Evolutionary conservation across 1,140 invertebrate species (phyloP), one percentile per base, ranked within the genome.

Genomic region (Aleiodes sp.): DNA sequence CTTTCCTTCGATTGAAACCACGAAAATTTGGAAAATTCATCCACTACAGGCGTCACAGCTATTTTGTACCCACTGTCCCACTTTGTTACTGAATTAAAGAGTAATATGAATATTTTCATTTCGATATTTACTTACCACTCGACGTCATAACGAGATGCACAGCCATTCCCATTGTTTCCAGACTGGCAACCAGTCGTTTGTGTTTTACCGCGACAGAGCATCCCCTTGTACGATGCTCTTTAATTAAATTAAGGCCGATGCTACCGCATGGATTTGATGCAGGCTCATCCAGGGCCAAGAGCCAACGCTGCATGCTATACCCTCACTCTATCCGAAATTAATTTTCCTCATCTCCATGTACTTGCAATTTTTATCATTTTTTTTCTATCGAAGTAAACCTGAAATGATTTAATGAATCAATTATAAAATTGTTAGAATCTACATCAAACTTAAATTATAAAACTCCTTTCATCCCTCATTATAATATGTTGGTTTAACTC

Each of bases 251-350:
- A 24, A 39, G 14, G 9, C 21, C 37, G 39, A 63, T 64, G 26
- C 64, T 39, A 65, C 70, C 71, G 72, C 80, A 80, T 74, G 70
- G 73, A 65, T 76, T 66, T 59, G 77, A 80, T 73, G 77, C 71
- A 66, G 75, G 74, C 70, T 81, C 79, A 73, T 81, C 76, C 41
- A 78, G 73, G 56, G 76, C 73, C 43, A 75, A 43, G 28, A 76
- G 72, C 79, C 80, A 80, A 56, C 70, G 76, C 68, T 68, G 76
- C 79, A 77, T 80, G 26, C 68, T 73, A 35, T 61, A 52, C 6
- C 33, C 39, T 43, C 65, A 14, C 19, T 26, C 37, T 57, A 61
- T 33, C 37, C 10, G 41, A 46, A 21, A 10, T 64, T 16, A 7
- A 16, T 24, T 63, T 12, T 46, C 21, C 66, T 33, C 41, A 65